Base-by-base conservation (phyloP, 2,113 vertebrate genomes). In the Arothron firmamentum region DNA sequence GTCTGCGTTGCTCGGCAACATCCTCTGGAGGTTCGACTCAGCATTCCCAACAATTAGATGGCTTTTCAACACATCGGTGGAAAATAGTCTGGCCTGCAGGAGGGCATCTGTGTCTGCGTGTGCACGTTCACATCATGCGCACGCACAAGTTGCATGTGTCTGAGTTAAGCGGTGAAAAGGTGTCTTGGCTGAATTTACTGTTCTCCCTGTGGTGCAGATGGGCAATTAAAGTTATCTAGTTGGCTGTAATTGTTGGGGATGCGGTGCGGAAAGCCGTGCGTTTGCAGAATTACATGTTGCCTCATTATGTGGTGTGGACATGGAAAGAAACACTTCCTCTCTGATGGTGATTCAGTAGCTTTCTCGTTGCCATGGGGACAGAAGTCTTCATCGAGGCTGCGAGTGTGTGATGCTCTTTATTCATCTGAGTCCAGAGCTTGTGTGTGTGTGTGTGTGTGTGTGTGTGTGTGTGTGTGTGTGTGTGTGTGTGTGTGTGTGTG, bases 231-330 rank as follows among this genome's bases (percentile, higher is more conserved):
- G 45, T 8, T 38, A 83, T 75, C 59, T 73, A 63, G 70, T 10
- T 28, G 65, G 70, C 59, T 62, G 71, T 84, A 78, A 81, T 81
- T 85, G 80, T 71, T 60, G 59, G 81, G 78, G 83, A 87, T 81
- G 70, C 65, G 17, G 52, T 43, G 5, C 51, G 70, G 70, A 76
- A 67, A 18, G 34, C 50, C 17, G 6, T n/a, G 45, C 8, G 15
- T 47, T 11, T 17, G 34, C 9, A 38, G 34, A 38, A 38, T 38
- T 4, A 38, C 9, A 12, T 31, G 34, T 38, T 34, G 59, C 1
- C 15, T 54, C 52, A 78, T 67, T 53, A 67, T 9, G 25, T 34
- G 59, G 55, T 4, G 21, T 25, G 41, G 45, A 46, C 20, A 49
- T 20, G 31, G 34, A 38, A 38, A 12, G 34, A 62, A 20, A 19